A percentile compares a stretch with the other conserved stretches of the same genome.
phyloP scores from a whole-genome alignment of 2,888 invertebrate species.

The Myopa testacea region DNA sequence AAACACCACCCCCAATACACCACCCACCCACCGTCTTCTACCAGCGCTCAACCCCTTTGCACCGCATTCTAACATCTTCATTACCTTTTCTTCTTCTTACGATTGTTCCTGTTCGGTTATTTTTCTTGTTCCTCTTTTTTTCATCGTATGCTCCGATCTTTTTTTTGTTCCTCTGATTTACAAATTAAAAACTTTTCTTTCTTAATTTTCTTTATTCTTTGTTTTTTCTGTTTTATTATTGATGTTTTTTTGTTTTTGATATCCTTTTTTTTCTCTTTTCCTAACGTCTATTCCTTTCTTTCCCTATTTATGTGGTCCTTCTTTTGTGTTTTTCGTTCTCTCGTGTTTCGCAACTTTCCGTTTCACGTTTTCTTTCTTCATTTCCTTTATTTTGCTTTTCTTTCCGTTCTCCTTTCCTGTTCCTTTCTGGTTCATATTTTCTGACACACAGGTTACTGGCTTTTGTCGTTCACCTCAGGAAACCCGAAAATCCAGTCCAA shows the following conservation, averaged over 20 bases:
- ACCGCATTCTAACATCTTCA: slow-evolving; percentile 37
- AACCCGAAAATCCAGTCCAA: slow-evolving; percentile 86
- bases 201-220: too few relatives aligned
- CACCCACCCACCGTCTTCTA: slow-evolving; percentile 36
- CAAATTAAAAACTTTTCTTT: too few relatives aligned
- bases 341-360: not conserved
- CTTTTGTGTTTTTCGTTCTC: slow-evolving; percentile 1
- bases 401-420: not conserved
- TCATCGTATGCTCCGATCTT: not conserved
- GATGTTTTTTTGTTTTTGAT: not conserved
- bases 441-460: slow-evolving; percentile 79
- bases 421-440: slow-evolving; percentile 16
- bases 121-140: slow-evolving; percentile 26
- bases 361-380: not conserved
- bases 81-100: slow-evolving; percentile 11
- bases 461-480: slow-evolving; percentile 92
- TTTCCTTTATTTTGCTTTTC: not conserved
- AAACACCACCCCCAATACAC: slow-evolving; percentile 37
- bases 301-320: too few relatives aligned
- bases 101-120: not conserved
- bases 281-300: not conserved
- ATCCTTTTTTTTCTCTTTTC: not conserved
- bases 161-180: too few relatives aligned
- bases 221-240: too few relatives aligned
- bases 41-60: slow-evolving; percentile 34